Evolutionary conservation across 2,797 vertebrate genomes (phyloP).

Genomic region (Coreius guichenoti): DNA sequence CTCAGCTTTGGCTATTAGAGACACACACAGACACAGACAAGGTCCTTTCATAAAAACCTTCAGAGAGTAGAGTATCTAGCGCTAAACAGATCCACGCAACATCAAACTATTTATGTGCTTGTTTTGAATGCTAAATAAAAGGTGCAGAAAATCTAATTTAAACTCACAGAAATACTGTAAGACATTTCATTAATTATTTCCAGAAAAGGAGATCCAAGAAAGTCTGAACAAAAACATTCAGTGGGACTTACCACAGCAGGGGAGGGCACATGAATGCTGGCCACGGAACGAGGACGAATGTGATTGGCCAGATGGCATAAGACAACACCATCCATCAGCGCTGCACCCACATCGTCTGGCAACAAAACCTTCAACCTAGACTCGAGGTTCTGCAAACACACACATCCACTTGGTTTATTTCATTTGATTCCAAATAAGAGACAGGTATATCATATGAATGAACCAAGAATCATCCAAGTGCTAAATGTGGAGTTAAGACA

Average conservation of each 20-base stretch:
- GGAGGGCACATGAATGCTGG: slow-evolving; percentile 97
- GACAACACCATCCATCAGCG: slow-evolving; percentile 97
- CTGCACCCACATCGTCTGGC: slow-evolving; percentile 95
- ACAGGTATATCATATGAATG: background rate
- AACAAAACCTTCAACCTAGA: slow-evolving; percentile 93
- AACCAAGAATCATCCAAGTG: background rate
- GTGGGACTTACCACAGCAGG: slow-evolving; percentile 91
- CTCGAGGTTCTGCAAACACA: slow-evolving; percentile 88
- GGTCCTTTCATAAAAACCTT: background rate
- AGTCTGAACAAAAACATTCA: background rate
- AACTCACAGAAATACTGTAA: background rate
- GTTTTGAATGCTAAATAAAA: background rate
- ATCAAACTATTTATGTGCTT: background rate
- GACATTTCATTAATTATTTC: background rate
- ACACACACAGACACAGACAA: slow-evolving; percentile 43
- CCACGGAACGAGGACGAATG: slow-evolving; percentile 96
- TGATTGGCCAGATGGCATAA: slow-evolving; percentile 99
- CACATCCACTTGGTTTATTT: background rate
- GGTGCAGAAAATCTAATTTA: background rate
- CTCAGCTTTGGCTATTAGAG: slow-evolving; percentile 93
- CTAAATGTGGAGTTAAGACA: background rate
- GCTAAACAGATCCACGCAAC: background rate
- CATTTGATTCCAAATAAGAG: background rate
- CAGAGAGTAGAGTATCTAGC: background rate
- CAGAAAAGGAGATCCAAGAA: background rate